Base-by-base conservation (phyloP, 2,797 vertebrate species). In the Choloepus didactylus region DNA sequence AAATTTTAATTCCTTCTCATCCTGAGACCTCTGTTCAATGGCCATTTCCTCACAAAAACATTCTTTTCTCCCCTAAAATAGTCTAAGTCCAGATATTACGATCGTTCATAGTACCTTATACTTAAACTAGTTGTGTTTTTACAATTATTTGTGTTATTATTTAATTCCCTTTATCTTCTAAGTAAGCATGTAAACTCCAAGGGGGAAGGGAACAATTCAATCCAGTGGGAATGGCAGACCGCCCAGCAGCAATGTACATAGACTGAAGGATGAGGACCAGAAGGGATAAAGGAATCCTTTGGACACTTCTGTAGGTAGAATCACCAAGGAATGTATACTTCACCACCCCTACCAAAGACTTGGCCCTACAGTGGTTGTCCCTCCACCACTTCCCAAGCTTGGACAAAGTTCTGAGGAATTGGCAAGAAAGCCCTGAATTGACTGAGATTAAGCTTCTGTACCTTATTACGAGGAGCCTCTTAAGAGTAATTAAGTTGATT, bases 1-100 rank as follows among this genome's bases (percentile, higher is more conserved):
- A 82, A 92, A 44, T 82, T 94, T 81, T 85, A 27, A 62, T 89
- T 38, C 54, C n/a, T 87, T n/a, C 10, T 76, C 11, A 46, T 76
- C 25, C 18, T 83, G 9, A 72, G 16, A 70, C 29, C 18, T 80
- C 29, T 76, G 9, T 21, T 69, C n/a, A 87, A 35, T 51, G 15
- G 23, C 56, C 9, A 27, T 86, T 72, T 89, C n/a, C 51, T 89
- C 8, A 64, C 27, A 5, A 94, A 87, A 90, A 38, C 8, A 87
- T 31, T 44, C 31, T 27, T 76, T 70, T 85, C 49, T 70, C 15
- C 14, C 5, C 19, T 41, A 70, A 76, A 76, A 31, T 70, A 56
- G 7, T 29, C 69, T 51, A 60, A 27, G 14, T 2, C 25, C 82
- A 64, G 49, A 3, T 56, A 35, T 67, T 89, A 72, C 12, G 7